phyloP scores from a whole-genome alignment of 2,888 invertebrate genomes.

The Melangyna quadrimaculata region DNA sequence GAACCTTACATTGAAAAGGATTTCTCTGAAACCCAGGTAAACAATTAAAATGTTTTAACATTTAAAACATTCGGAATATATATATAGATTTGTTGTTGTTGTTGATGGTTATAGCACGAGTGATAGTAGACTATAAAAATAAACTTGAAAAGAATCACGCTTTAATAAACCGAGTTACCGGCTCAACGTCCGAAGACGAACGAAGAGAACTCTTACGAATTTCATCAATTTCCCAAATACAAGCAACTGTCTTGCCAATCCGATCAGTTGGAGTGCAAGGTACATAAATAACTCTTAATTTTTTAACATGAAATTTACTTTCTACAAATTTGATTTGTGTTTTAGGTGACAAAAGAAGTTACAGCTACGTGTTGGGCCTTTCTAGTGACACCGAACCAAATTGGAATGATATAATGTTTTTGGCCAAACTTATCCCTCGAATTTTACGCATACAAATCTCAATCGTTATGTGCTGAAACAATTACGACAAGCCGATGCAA shows the following conservation, averaged over 20 bases:
- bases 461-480: constrained; percentile 93
- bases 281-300: constrained; percentile 73
- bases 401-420: constrained; percentile 93
- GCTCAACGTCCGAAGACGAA: constrained; percentile 89
- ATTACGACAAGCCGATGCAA: constrained; percentile 93
- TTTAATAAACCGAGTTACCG: constrained; percentile 91
- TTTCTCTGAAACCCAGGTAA: constrained; percentile 95
- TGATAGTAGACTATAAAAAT: constrained; percentile 95
- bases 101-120: constrained; percentile 90
- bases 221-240: constrained; percentile 87
- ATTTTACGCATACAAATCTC: constrained; percentile 96
- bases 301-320: neutral
- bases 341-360: constrained; percentile 93
- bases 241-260: constrained; percentile 94
- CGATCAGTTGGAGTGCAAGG: constrained; percentile 98
- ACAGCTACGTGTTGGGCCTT: constrained; percentile 97
- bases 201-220: constrained; percentile 87
- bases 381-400: constrained; percentile 90
- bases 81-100: neutral
- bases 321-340: constrained; percentile 16
- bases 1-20: constrained; percentile 97
- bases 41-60: neutral
- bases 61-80: neutral
- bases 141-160: constrained; percentile 97
- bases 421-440: constrained; percentile 95